phyloP scores from a whole-genome alignment of 2,797 vertebrate genomes.

The Streptopelia turtur region DNA sequence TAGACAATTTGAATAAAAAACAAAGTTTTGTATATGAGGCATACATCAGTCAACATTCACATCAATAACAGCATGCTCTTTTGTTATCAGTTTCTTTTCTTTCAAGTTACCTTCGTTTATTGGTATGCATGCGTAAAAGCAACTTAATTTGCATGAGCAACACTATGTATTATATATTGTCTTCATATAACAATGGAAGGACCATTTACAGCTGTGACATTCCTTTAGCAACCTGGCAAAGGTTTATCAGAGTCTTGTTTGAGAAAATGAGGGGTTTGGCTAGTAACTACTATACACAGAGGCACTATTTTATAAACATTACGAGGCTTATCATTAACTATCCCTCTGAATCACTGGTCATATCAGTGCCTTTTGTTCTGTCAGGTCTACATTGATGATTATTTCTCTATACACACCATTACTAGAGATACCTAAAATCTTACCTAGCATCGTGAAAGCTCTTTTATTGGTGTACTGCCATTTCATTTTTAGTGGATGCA shows the following conservation, averaged over 20 bases:
- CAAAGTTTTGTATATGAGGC: not conserved
- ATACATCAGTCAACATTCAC: not conserved
- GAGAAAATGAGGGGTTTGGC: not conserved
- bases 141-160: not conserved
- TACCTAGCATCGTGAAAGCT: conserved; percentile 80
- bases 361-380: not conserved
- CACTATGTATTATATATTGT: not conserved
- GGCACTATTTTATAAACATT: not conserved
- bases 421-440: not conserved
- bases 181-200: not conserved
- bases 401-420: rapidly evolving
- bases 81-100: not conserved
- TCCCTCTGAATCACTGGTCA: not conserved
- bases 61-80: not conserved
- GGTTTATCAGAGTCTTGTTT: not conserved
- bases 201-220: not conserved
- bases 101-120: not conserved
- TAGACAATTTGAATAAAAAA: not conserved
- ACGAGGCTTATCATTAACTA: not conserved
- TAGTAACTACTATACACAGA: not conserved
- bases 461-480: conserved; percentile 80
- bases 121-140: not conserved
- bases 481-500: conserved; percentile 81
- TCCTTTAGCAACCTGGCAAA: not conserved
- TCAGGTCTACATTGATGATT: not conserved